A percentile compares a stretch with the other conserved stretches of the same genome.
phyloP scores from a whole-genome alignment of 2,113 vertebrate genomes.

The Nettapus auritus region DNA sequence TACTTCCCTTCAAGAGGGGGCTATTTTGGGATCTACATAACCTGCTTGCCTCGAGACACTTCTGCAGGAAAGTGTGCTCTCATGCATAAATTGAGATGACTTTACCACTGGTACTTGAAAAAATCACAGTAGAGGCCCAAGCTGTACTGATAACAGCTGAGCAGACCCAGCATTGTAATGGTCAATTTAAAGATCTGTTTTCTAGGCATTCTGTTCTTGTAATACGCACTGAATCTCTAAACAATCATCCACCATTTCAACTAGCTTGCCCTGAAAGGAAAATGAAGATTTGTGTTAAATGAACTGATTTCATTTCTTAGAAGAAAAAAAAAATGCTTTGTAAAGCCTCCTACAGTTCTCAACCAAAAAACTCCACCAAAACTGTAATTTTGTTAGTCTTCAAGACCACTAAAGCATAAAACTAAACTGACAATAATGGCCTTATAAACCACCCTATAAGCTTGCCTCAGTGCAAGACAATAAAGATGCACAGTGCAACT shows the following conservation, averaged over 20 bases:
- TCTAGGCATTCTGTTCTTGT: not conserved
- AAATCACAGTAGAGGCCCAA: not conserved
- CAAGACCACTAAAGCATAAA: not conserved
- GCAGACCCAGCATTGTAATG: not conserved
- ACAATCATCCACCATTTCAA: not conserved
- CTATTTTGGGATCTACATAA: not conserved
- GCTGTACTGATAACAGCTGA: not conserved
- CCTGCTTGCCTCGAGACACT: not conserved
- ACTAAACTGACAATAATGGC: not conserved
- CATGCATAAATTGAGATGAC: not conserved
- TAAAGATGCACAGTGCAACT: not conserved
- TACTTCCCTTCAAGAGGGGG: not conserved
- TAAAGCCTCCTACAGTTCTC: not conserved
- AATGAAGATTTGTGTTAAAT: not conserved
- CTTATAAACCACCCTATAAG: not conserved
- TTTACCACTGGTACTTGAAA: not conserved
- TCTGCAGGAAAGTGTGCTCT: not conserved
- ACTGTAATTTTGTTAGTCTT: not conserved
- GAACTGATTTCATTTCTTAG: not conserved
- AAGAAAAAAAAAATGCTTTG: constrained; percentile 10
- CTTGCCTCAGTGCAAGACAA: not conserved
- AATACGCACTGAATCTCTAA: not conserved
- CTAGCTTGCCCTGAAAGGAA: not conserved
- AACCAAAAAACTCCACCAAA: not conserved
- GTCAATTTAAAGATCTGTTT: not conserved